phyloP scores from a whole-genome alignment of 2,888 invertebrate species.

The Lottia gigantea region DNA sequence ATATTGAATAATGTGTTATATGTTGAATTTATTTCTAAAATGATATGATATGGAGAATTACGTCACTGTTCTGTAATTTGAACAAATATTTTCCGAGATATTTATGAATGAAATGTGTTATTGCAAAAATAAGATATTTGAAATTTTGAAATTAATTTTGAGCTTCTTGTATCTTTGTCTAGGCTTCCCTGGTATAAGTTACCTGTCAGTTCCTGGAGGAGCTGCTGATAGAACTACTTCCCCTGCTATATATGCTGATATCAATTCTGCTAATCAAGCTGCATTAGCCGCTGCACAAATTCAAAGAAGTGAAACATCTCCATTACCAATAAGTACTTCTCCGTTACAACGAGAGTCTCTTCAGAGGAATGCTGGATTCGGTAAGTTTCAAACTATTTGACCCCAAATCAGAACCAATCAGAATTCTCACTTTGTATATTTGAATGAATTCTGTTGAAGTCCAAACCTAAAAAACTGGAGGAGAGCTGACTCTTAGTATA shows the following conservation, averaged over 20 bases:
- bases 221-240: slow-evolving; percentile 68
- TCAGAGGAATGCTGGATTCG: slow-evolving; percentile 27
- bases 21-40: too few relatives aligned
- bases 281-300: slow-evolving; percentile 46
- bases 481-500: too few relatives aligned
- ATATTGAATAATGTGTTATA: too few relatives aligned
- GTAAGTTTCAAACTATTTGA: slow-evolving; percentile 15
- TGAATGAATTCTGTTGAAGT: too few relatives aligned
- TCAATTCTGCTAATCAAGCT: slow-evolving; percentile 50
- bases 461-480: too few relatives aligned
- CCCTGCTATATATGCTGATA: slow-evolving; percentile 64
- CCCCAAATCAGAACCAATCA: background rate
- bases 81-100: background rate
- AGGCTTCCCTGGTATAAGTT: slow-evolving; percentile 71
- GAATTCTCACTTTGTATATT: too few relatives aligned
- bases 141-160: slow-evolving; percentile 4
- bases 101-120: background rate
- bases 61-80: too few relatives aligned
- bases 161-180: slow-evolving; percentile 36
- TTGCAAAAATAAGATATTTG: background rate
- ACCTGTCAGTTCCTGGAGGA: slow-evolving; percentile 59
- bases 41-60: too few relatives aligned
- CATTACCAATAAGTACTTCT: slow-evolving; percentile 60
- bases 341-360: slow-evolving; percentile 60
- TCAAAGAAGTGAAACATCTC: slow-evolving; percentile 61